Base-by-base conservation (phyloP, 1,140 invertebrate species). In the Achatina immaculata region DNA sequence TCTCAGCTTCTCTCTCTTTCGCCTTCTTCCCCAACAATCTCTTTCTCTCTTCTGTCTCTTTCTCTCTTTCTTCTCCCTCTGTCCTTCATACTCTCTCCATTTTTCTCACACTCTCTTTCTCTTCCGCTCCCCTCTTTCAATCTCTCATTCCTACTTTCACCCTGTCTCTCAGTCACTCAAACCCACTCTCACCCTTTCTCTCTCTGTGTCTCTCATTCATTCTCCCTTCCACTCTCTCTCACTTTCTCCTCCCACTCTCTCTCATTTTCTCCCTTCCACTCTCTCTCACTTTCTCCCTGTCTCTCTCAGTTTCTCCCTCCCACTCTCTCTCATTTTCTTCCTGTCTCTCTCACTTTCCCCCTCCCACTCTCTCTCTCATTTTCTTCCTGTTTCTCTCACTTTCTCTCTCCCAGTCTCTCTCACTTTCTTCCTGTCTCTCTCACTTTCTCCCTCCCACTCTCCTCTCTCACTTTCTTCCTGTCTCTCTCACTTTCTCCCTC, bases 321-420 rank as follows among this genome's bases (percentile, higher is more conserved):
- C 14, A 16, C 14, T 68, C 14, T 68, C 65, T 31, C 14, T 68
- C 65, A 16, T 28, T 68, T 28, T 16, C 28, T 68, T 14, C 31
- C 9, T 68, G 21, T 68, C 65, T 68, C 65, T 68, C 65, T 68
- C 65, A n/a, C 21, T 68, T 34, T 68, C 14, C 31, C 14, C 31
- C 14, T 68, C 65, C 34, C 14, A 16, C 14, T 68, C 14, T 68
- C 65, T 68, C 65, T 68, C 65, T 68, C 65, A n/a, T 28, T 16
- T 28, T 68, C 28, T 68, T 11, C 31, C 14, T 68, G 21, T 68
- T 9, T 68, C 14, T 68, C 65, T n/a, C n/a, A n/a, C n/a, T n/a
- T n/a, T 68, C 14, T 68, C 65, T 68, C 65, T 14, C 28, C 31
- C 11, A 16, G 65, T 68, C 9, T 68, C 14, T 31, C 14, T 68